A percentile compares a stretch with the other conserved stretches of the same genome.
Conservation (phyloP, 2,888 invertebrate species). For the Xestia sexstrigata region DNA sequence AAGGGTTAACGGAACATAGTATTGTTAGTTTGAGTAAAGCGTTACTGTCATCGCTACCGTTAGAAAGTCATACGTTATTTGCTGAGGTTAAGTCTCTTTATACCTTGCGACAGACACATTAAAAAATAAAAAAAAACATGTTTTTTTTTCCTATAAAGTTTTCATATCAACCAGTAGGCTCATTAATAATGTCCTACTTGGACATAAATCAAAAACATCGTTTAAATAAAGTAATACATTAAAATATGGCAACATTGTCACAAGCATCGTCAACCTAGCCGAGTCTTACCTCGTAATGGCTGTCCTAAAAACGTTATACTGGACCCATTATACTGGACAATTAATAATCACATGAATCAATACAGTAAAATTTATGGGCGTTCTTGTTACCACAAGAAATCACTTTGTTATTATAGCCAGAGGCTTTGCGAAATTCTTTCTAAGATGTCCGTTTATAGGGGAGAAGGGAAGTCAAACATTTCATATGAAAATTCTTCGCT, state of each 20-base stretch:
- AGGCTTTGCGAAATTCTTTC: constrained; percentile 52
- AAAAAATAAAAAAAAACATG: not conserved
- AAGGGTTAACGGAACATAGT: constrained; percentile 16
- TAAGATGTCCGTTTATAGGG: constrained; percentile 42
- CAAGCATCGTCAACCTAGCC: constrained; percentile 19
- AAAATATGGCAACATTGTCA: constrained; percentile 51
- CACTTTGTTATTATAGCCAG: constrained; percentile 64
- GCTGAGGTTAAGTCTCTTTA: too few relatives aligned
- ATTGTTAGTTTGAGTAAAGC: constrained; percentile 2
- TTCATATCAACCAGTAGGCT: not conserved
- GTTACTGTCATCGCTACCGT: constrained; percentile 3
- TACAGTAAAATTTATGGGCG: constrained; percentile 68
- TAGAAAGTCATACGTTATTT: constrained; percentile 6
- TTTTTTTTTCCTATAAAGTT: not conserved
- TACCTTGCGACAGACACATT: not conserved
- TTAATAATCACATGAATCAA: constrained; percentile 74
- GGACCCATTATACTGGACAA: constrained; percentile 50
- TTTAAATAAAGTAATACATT: constrained; percentile 24
- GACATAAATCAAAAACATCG: constrained; percentile 46
- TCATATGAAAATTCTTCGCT: constrained; percentile 65
- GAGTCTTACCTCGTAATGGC: constrained; percentile 27
- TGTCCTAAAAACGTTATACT: constrained; percentile 43
- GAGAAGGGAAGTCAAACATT: constrained; percentile 49
- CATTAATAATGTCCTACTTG: constrained; percentile 21
- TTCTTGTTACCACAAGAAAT: constrained; percentile 70